Base-by-base conservation (phyloP, 92 coral and sea anemone species). In the Montipora capitata region DNA sequence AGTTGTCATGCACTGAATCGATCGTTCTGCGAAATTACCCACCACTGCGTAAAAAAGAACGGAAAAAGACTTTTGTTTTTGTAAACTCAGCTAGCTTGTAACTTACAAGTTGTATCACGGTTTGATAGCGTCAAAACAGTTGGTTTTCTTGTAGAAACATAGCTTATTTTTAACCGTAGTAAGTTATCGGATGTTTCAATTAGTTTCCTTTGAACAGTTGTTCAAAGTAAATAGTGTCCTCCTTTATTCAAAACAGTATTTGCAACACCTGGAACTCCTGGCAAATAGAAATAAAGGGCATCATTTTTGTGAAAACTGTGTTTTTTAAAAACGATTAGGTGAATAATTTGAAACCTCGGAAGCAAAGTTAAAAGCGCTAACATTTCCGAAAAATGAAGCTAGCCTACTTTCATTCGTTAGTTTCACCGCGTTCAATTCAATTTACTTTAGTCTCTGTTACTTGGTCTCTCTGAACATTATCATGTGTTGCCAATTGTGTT, bases 401-500 rank as follows among this genome's bases (percentile, higher is more conserved):
- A 61, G n/a, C 18, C 14, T 38, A 12, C 13, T 54, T 27, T 5
- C 4, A 48, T 12, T 38, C 1, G 54, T 56, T 2, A 12, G 27
- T 17, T 74, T 12, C 41, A 15, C 27, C 0, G 35, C 35, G 35
- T 56, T 14, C 40, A 35, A 52, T 76, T 12, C 13, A 57, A 40
- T 76, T n/a, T 35, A 35, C 12, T 2, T 8, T 38, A 76, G 39
- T 13, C 15, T 52, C 4, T 51, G 49, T 40, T 43, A 56, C 65
- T 56, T 76, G 48, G 80, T 10, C 67, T 12, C 58, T 76, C 66
- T 48, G 41, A 51, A 42, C 49, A 56, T 51, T 52, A 51, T 76
- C 66, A 14, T 14, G 67, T 54, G 67, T 35, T 40, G 38, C 38
- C 67, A 57, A 76, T 76, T 38, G 13, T 9, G 66, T 40, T 35